Base-by-base conservation (phyloP, 2,113 vertebrate species). In the Thalassarche chlororhynchos region DNA sequence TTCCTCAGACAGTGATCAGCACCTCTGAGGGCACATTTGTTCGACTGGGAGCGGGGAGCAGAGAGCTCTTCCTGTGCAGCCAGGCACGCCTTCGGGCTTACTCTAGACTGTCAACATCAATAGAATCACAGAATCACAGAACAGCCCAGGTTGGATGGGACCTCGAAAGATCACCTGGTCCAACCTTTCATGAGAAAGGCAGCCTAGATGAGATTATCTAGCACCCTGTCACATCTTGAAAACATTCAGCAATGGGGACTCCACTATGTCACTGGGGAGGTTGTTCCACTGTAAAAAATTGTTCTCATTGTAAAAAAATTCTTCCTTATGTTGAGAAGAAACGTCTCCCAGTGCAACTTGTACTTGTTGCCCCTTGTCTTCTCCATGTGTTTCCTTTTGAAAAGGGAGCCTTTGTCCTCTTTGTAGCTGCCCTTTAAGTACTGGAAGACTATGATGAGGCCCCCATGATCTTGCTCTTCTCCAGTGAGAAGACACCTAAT, bases 1-100 rank as follows among this genome's bases (percentile, higher is more conserved):
- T 60, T 62, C 15, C 55, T 68, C 5, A 6, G n/a, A 36, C 8
- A 36, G 25, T 28, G 21, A 62, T 6, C 15, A 29, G n/a, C 44
- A 42, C 8, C 32, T 47, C 14, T 21, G 31, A 69, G 18, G 8
- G 23, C 28, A 68, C 8, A 12, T 38, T 36, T 3, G 1, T 21
- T 52, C 1, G 1, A 31, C 1, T 1, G 23, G 21, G 12, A 58
- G 9, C 2, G 12, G 14, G 28, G 12, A 76, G 24, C 10, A 34
- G 28, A 51, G 24, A 31, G 6, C 3, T 60, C 10, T 80, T 61
- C 19, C 44, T 54, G 13, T 52, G 11, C 34, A 74, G 13, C 7
- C 29, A 62, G 40, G 8, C 49, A 71, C 1, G 6, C 21, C 21
- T 32, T 34, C 5, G 5, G 8, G 18, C 24, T 40, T 58, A 7